phyloP scores from a whole-genome alignment of 2,113 vertebrate species.

The Panthera uncia region DNA sequence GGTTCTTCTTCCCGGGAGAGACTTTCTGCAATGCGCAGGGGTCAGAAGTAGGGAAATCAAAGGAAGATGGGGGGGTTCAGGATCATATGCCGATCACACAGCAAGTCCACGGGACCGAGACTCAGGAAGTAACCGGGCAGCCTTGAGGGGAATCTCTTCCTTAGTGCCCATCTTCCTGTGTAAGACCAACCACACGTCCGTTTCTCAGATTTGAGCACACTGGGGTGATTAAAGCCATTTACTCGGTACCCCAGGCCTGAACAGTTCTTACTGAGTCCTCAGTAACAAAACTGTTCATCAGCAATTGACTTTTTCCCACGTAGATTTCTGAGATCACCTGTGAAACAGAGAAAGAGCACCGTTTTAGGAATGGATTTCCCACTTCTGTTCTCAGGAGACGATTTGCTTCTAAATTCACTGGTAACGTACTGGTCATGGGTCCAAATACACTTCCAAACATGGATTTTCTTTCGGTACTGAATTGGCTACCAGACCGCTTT shows the following conservation, averaged over 20 bases:
- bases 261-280: not conserved
- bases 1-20: rapidly evolving
- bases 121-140: rapidly evolving
- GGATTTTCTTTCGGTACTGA: not conserved
- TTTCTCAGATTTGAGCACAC: not conserved
- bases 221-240: not conserved
- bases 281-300: no score
- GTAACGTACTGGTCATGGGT: rapidly evolving
- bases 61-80: not conserved
- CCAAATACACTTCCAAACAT: rapidly evolving
- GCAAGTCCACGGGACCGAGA: not conserved
- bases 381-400: not conserved
- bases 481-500: rapidly evolving
- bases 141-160: not conserved
- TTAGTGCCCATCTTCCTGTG: rapidly evolving
- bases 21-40: rapidly evolving
- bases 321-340: not conserved
- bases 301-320: no score
- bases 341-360: not conserved
- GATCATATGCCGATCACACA: no score
- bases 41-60: not conserved
- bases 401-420: not conserved
- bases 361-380: not conserved
- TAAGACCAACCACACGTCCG: not conserved
- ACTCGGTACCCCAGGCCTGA: not conserved